Evolutionary conservation across 64 coral and sea anemone genomes (phyloP), one percentile per base, ranked within the genome.

Genomic region (Hydrozoanthus tunicans): DNA sequence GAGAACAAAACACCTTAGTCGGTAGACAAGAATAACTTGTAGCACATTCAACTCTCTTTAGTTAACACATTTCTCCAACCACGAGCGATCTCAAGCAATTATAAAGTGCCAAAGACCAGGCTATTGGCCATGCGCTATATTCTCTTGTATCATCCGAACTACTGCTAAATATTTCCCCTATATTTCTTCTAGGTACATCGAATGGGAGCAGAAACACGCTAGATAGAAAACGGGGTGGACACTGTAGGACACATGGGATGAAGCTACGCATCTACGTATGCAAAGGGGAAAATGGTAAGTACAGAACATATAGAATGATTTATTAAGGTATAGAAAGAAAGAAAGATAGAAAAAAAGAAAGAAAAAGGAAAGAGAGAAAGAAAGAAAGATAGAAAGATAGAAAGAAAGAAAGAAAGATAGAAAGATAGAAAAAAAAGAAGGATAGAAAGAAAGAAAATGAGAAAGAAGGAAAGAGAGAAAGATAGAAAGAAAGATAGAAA

Each of bases 251-350:
- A 1, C 59, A 91, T 57, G 91, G 70, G 3, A 96, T 93, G 94
- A 93, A 67, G 72, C 57, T 96, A 10, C 71, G 53, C 53, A 86
- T 96, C 72, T 73, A 96, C 24, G 43, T 96, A 61, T 96, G 94
- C 59, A 91, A 64, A 64, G 69, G 62, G 32, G 82, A 13, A 9
- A 32, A 52, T 66, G 92, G 91, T 81, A 8, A 55, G 75, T 55
- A 4, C 54, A 58, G 15, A 32, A 32, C 11, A 11, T 15, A 65
- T 12, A 4, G 3, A 65, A 65, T 12, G 63, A 4, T 7, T 65
- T 13, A 9, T 12, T 65, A 10, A 4, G 4, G 17, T 15, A 10
- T 10, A 65, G 17, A 65, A 64, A n/a, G 65, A 9, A 5, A 17
- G 14, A 14, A 9, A 3, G 12, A 68, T 5, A 68, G 65, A 20